Evolutionary conservation across 1,140 invertebrate species (phyloP), one percentile per base, ranked within the genome.

Genomic region (Musca domestica): DNA sequence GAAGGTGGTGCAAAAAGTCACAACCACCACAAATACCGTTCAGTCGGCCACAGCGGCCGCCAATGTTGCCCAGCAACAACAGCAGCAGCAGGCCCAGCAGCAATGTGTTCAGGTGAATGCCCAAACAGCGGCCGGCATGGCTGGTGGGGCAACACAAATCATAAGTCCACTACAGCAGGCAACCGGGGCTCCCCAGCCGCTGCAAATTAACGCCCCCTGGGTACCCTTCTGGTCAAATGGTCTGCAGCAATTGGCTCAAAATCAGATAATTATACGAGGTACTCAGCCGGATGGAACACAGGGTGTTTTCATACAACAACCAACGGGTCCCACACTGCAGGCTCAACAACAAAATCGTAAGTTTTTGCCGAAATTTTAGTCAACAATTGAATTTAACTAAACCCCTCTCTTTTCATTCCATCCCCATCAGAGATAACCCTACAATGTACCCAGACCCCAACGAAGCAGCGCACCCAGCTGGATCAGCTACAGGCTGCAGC

Each of bases 261-360:
- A 93, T 83, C 90, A 90, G 23, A 94, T 94, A 72, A 93, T 95
- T 73, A 94, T 95, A 71, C 82, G 93, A 67, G 90, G 92, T 9
- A 86, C 88, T 3, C 92, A 93, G 73, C 88, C 89, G 12, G 92
- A 94, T 77, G 87, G 88, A 15, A 83, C 85, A 3, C 74, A 34
- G 15, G 83, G 85, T 58, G 94, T 95, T 90, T 94, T 93, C 72
- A 94, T 95, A 71, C 92, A 94, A 75, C 92, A 94, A 76, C 91
- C 89, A 76, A 89, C 79, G 69, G 81, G 81, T 61, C 75, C 76
- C 64, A 76, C 76, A 20, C 67, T 78, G 17, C 81, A 83, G 27
- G 71, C 76, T 22, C 69, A 70, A n/a, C 77, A 78, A 46, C 77
- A 76, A 58, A 79, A 81, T 70, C 78, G 81, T 80, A 76, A 78